Conservation (phyloP, 2,888 invertebrate genomes). For the Rhagonycha lutea region DNA sequence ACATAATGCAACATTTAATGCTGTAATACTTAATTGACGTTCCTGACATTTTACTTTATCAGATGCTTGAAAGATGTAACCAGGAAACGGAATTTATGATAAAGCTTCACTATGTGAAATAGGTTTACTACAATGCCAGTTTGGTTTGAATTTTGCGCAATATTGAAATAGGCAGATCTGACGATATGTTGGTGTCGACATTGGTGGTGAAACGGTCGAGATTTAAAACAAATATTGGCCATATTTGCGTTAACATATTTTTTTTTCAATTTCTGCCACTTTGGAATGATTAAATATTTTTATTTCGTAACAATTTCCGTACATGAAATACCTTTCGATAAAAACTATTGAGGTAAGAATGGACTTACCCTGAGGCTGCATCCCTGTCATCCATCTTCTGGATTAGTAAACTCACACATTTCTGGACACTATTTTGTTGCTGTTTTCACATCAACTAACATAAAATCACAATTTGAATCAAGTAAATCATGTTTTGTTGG, state of each 20-base stretch:
- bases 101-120: neutral
- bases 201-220: neutral
- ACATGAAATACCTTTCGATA: neutral
- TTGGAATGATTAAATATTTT: neutral
- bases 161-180: neutral
- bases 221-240: neutral
- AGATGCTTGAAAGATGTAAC: neutral
- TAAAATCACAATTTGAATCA: conserved; percentile 43
- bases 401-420: neutral
- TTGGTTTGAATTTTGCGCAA: neutral
- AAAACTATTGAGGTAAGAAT: neutral
- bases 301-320: neutral
- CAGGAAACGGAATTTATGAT: neutral
- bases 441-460: conserved; percentile 34
- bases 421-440: conserved; percentile 21
- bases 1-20: neutral
- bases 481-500: conserved; percentile 46
- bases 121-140: neutral
- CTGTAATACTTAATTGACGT: neutral
- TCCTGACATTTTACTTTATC: neutral
- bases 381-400: neutral
- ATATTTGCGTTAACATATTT: neutral
- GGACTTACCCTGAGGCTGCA: neutral
- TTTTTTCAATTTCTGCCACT: neutral
- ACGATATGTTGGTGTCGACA: neutral